These are phyloP conservation scores for Lophotis ruficrista DNA, from an alignment of 2,113 vertebrate genomes.

Conservation along the genomic window DNA sequence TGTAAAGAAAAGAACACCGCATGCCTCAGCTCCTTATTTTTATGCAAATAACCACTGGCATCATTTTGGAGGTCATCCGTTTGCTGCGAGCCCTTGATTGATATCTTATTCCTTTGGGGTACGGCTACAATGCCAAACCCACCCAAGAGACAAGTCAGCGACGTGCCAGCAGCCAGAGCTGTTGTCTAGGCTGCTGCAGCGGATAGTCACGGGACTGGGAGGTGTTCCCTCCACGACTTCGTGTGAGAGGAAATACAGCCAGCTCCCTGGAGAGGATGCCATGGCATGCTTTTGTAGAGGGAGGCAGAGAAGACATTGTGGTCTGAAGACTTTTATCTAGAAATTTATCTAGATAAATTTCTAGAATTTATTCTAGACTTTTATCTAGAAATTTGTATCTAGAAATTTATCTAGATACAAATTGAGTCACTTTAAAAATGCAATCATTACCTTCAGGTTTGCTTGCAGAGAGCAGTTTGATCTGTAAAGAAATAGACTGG, in stretches of 20 bases:
- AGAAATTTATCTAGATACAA: not conserved
- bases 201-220: not conserved
- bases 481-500: slow-evolving; percentile 57
- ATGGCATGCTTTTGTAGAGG: accelerated
- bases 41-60: not conserved
- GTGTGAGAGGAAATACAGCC: not conserved
- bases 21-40: not conserved
- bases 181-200: not conserved
- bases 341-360: not conserved
- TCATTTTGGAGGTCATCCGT: accelerated
- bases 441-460: slow-evolving; percentile 51
- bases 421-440: not conserved
- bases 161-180: not conserved
- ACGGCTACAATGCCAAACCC: not conserved
- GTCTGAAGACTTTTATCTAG: not conserved
- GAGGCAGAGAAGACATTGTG: not conserved
- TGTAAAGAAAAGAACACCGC: not conserved
- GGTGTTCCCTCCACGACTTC: accelerated
- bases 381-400: too few relatives aligned
- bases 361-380: too few relatives aligned
- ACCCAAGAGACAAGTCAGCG: not conserved
- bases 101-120: not conserved
- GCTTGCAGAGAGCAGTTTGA: slow-evolving; percentile 61
- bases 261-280: not conserved
- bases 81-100: not conserved